Evolutionary conservation across 64 coral and sea anemone genomes (phyloP).

Genomic region (Montipora sp.): DNA sequence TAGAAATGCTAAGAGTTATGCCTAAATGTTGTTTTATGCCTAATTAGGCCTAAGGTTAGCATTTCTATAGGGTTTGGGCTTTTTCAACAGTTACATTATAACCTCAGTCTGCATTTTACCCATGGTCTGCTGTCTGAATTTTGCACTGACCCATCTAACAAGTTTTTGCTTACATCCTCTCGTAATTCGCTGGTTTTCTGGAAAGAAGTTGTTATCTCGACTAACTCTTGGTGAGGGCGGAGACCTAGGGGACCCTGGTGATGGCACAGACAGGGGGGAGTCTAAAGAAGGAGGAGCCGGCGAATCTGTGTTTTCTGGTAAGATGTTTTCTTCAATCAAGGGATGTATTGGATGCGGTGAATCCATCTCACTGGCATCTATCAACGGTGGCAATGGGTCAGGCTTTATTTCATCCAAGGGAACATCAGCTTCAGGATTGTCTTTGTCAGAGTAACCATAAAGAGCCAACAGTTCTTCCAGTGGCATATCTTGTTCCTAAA

Average conservation of each 20-base stretch:
- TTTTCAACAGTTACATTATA: too few relatives aligned
- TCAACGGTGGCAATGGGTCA: conserved; percentile 83
- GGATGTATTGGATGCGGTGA: conserved; percentile 17
- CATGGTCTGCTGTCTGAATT: too few relatives aligned
- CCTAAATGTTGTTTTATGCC: too few relatives aligned
- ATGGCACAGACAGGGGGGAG: conserved; percentile 65
- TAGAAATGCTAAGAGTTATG: too few relatives aligned
- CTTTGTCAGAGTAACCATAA: conserved; percentile 77
- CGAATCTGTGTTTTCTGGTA: conserved; percentile 53
- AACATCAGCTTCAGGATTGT: conserved; percentile 60
- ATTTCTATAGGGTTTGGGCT: too few relatives aligned
- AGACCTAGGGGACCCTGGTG: conserved; percentile 69
- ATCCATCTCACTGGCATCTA: conserved; percentile 64
- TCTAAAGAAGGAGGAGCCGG: conserved; percentile 61
- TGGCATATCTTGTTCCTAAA: conserved; percentile 95
- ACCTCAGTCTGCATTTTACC: too few relatives aligned
- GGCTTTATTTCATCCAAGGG: conserved; percentile 93
- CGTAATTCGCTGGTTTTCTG: conserved; percentile 98
- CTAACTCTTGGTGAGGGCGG: conserved; percentile 68
- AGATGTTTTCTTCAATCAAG: conserved; percentile 9
- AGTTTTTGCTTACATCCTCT: conserved; percentile 90
- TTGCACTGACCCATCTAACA: too few relatives aligned
- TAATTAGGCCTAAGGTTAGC: too few relatives aligned
- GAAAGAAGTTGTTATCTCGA: conserved; percentile 80
- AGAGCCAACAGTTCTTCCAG: conserved; percentile 91